Evolutionary conservation across 2,888 invertebrate genomes (phyloP), one percentile per base, ranked within the genome.

Genomic region (Torymus texanus): DNA sequence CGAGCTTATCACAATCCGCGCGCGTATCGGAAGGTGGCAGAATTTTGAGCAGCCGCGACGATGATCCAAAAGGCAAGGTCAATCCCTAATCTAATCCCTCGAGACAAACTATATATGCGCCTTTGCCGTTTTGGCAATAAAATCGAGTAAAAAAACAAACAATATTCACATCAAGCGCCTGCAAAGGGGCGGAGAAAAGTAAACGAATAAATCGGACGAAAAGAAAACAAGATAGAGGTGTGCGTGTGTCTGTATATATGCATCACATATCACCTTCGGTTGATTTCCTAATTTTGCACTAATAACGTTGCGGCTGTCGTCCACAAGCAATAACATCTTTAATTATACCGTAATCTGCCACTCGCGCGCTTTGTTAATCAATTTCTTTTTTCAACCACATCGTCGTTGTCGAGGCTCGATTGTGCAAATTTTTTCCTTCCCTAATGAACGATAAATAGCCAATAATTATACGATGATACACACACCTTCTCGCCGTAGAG

Each of bases 151-250:
- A 61, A 75, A 75, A 68, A 62, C n/a, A 67, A 67, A 67, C 21
- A 21, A 67, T 61, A 13, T 29, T 29, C 29, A 3, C 24, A 24
- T 24, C 67, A 67, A 10, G 50, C 18, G 12, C 58, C 18, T 18
- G 50, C 58, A n/a, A 4, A 13, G 53, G 10, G 58, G 58, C 41
- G 53, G 11, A 14, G 24, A 24, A 2, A 14, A 18, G n/a, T 8
- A 5, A n/a, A n/a, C 8, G 29, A 53, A 56, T 53, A 61, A 77
- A 73, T 66, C 13, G 18, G 55, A 41, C 21, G 13, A n/a, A n/a
- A 18, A 68, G 24, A 80, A 80, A 80, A 80, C 63, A 76, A 80
- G 79, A 80, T 80, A 79, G 66, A 80, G 79, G 63, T 51, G 59
- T 70, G 18, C 41, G 51, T 58, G 73, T 71, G 41, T 13, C 50